These are phyloP conservation scores for Rhynchomys soricoides DNA, from an alignment of 2,113 vertebrate species.

Conservation along the genomic window DNA sequence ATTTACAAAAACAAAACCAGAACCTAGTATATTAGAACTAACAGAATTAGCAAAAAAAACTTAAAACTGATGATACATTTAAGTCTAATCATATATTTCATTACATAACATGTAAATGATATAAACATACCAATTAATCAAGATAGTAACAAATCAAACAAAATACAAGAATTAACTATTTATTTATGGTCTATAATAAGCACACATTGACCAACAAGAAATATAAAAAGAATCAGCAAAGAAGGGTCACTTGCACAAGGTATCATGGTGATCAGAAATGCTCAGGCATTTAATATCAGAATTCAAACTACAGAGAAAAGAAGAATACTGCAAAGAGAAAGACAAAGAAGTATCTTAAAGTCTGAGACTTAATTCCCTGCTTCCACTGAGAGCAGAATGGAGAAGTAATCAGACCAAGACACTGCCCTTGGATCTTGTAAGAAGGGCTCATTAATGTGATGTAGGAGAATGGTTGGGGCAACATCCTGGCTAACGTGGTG, in stretches of 20 bases:
- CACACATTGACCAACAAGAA: background rate
- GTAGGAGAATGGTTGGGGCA: background rate
- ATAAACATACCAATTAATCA: background rate
- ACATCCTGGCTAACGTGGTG: background rate
- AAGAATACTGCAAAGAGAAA: background rate
- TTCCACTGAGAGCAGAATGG: background rate
- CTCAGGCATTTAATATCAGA: background rate
- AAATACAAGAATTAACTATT: background rate
- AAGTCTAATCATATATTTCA: background rate
- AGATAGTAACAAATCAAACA: background rate
- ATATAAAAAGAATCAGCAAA: background rate
- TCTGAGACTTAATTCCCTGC: background rate
- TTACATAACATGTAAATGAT: background rate
- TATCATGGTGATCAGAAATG: background rate
- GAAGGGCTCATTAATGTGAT: background rate
- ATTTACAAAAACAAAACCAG: conserved; percentile 15
- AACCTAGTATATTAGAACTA: background rate
- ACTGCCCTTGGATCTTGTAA: background rate
- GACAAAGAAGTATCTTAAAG: background rate
- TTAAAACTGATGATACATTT: conserved; percentile 25
- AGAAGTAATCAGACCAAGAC: background rate
- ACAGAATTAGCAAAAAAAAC: background rate
- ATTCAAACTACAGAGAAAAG: background rate
- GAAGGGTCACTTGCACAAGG: background rate
- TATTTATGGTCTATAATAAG: background rate